Evolutionary conservation across 2,113 vertebrate genomes (phyloP).

Genomic region (Upupa epops): DNA sequence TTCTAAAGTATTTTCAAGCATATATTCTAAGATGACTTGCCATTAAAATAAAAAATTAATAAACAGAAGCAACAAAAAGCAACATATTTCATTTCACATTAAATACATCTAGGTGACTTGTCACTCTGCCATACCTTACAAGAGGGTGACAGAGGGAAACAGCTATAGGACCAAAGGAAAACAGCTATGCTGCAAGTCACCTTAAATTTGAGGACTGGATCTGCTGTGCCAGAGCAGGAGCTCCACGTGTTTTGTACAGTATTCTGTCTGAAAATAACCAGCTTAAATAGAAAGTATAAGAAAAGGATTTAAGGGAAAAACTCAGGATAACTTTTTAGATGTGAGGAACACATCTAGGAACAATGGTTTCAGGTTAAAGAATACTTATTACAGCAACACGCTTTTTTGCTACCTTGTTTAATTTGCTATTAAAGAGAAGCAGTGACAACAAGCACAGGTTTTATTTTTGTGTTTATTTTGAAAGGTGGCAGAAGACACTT

Average conservation of each 20-base stretch:
- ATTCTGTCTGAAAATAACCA: not conserved
- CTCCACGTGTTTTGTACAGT: not conserved
- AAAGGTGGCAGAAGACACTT: not conserved
- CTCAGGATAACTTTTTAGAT: not conserved
- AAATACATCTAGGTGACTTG: constrained; percentile 29
- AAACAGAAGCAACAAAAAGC: constrained; percentile 38
- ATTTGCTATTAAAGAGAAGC: not conserved
- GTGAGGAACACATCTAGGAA: not conserved
- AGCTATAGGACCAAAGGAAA: not conserved
- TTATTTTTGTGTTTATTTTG: not conserved
- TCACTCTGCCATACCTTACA: constrained; percentile 5
- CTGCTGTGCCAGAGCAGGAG: not conserved
- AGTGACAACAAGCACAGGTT: not conserved
- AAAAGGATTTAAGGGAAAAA: not conserved
- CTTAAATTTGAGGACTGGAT: not conserved
- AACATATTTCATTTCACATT: constrained; percentile 61
- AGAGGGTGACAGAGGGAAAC: not conserved
- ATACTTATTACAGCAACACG: not conserved
- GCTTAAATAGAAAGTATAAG: not conserved
- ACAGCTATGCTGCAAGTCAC: not conserved
- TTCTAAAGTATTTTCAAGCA: constrained; percentile 51
- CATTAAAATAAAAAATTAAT: constrained; percentile 77
- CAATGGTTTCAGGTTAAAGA: not conserved
- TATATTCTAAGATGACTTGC: constrained; percentile 60
- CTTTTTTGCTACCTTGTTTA: not conserved